A percentile compares a stretch with the other conserved stretches of the same genome.
Evolutionary conservation across 2,797 vertebrate species (phyloP).

Genomic region (Serranus cabrilla): DNA sequence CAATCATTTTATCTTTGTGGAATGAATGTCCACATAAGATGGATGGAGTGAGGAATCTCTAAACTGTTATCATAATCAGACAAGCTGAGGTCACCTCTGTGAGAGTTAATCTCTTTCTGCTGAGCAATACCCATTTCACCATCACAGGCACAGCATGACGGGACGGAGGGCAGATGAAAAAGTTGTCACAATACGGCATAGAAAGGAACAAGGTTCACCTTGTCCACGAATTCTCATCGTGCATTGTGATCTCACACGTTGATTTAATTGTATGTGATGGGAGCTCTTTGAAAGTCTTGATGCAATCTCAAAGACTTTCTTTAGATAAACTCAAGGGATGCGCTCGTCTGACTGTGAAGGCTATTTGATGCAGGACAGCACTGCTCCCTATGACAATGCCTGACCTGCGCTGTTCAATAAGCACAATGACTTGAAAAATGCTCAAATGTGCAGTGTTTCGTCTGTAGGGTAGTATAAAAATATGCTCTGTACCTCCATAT

Average conservation of each 20-base stretch:
- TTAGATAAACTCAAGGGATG: conserved; percentile 49
- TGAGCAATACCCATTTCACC: conserved; percentile 35
- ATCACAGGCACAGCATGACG: conserved; percentile 40
- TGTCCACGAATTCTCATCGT: conserved; percentile 49
- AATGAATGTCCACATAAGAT: conserved; percentile 31
- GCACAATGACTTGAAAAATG: conserved; percentile 3
- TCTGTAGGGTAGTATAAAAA: not conserved
- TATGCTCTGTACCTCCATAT: not conserved
- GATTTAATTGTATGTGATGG: conserved; percentile 68
- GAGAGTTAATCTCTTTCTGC: conserved; percentile 49
- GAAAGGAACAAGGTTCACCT: conserved; percentile 60
- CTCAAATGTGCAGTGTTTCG: not conserved
- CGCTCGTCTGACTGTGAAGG: conserved; percentile 18
- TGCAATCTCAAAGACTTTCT: conserved; percentile 59
- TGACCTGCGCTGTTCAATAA: conserved; percentile 19
- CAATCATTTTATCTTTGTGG: conserved; percentile 6
- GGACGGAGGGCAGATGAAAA: conserved; percentile 44
- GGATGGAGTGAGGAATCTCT: conserved; percentile 30
- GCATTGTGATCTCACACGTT: conserved; percentile 38
- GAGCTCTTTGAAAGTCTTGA: conserved; percentile 58
- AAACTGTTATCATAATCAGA: conserved; percentile 47
- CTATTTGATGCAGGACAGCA: conserved; percentile 15
- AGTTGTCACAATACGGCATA: conserved; percentile 13
- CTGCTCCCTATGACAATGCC: conserved; percentile 16
- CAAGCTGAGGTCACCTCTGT: conserved; percentile 63